Base-by-base conservation (phyloP, 92 coral and sea anemone species). In the Porites divaricata region DNA sequence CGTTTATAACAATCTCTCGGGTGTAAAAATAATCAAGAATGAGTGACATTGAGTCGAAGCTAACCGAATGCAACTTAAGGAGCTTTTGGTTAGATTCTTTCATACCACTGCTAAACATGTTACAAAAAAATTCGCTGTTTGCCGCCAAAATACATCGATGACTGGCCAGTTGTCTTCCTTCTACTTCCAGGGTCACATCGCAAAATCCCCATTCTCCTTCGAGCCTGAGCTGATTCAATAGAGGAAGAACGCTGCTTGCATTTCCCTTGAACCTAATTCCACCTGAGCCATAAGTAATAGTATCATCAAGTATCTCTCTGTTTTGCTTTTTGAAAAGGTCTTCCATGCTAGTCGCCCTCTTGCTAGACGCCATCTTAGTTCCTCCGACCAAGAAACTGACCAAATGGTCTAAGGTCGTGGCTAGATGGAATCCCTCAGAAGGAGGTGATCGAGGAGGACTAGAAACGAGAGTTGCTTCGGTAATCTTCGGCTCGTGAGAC, bases 151-250 rank as follows among this genome's bases (percentile, higher is more conserved):
- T 84, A 64, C 88, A 92, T 23, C 95, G 95, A 71, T 94, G 98
- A 13, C 89, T 89, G 8, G 90, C 69, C 67, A 91, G 81, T 41
- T 86, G 85, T 56, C 86, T 83, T 15, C 88, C 93, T 63, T 94
- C 95, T 13, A 90, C 81, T 88, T 89, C 92, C 77, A 94, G 61
- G 65, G 78, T 85, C 52, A 94, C 92, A 75, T 94, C 98, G 71
- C 98, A 94, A 87, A 94, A 94, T 8, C 98, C 98, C 24, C 94
- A 86, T 50, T 81, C 88, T 58, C 95, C 98, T 76, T 94, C 94
- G 17, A 77, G 72, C 52, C 98, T 89, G 59, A 94, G 85, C 11
- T 69, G 58, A 67, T 94, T 92, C 21, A 94, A 72, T 73, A 91
- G 77, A 16, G 73, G 65, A 19, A 94, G 80, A 49, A 84, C 86